These are phyloP conservation scores for Cryptotis parvus DNA, from an alignment of 2,113 vertebrate species.

Conservation along the genomic window DNA sequence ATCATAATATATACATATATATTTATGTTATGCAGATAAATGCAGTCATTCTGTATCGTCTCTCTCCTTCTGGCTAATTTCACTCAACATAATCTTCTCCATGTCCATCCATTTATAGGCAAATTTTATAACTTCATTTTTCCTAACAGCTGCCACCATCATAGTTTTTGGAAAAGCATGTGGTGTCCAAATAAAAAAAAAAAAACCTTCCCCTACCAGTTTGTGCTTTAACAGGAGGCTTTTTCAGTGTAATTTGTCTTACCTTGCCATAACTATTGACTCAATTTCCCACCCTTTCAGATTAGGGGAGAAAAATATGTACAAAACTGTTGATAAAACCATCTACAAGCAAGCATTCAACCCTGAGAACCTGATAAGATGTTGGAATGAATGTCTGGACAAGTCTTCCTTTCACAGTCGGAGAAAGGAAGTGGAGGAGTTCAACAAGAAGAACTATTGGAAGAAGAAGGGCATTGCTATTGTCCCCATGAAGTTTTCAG, in stretches of 20 bases:
- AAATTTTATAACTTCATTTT: no score
- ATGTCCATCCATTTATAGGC: no score
- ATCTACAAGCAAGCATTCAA: constrained; percentile 90
- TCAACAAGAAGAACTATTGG: constrained; percentile 91
- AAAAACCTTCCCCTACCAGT: not conserved
- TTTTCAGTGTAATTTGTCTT: not conserved
- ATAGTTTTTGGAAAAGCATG: no score
- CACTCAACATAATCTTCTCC: no score
- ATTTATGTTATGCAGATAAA: no score
- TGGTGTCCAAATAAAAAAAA: not conserved
- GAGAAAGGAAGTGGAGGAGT: constrained; percentile 82
- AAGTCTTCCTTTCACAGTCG: constrained; percentile 83
- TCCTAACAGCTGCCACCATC: no score
- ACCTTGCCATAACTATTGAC: not conserved
- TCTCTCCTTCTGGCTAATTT: no score
- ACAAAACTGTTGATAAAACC: constrained; percentile 86
- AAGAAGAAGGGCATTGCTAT: constrained; percentile 92
- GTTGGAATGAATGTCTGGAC: constrained; percentile 91
- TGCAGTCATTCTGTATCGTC: no score
- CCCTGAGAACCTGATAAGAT: constrained; percentile 87
- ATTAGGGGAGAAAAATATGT: constrained; percentile 92
- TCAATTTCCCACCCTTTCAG: constrained; percentile 78
- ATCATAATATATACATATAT: no score
- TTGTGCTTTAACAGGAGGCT: not conserved
- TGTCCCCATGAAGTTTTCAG: constrained; percentile 91